Percentiles rank a stretch among this genome's conserved stretches.
Conservation (phyloP, 2,888 invertebrate genomes). For the Zygaena filipendulae region DNA sequence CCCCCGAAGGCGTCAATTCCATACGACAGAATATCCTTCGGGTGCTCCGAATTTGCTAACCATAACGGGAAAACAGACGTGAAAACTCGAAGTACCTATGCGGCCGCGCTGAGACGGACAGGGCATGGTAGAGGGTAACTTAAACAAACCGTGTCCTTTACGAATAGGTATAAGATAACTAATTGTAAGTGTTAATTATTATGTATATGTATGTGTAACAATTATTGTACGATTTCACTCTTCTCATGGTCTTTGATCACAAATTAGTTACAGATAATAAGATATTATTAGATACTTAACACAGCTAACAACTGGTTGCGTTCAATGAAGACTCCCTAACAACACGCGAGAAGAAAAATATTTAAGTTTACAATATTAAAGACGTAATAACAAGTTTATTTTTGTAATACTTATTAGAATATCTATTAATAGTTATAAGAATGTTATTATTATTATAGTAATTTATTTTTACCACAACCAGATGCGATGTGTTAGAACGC, state of each 20-base stretch:
- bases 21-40: no score
- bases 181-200: constrained; percentile 23
- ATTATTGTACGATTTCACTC: constrained; percentile 64
- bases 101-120: no score
- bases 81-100: no score
- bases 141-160: constrained; percentile 18
- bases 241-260: constrained; percentile 52
- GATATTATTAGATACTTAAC: constrained; percentile 25
- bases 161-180: constrained; percentile 21
- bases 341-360: no score
- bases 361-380: no score
- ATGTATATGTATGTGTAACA: constrained; percentile 45
- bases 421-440: constrained; percentile 17
- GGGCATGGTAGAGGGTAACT: constrained; percentile 22
- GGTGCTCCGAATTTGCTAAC: no score
- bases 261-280: constrained; percentile 22
- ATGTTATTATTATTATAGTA: constrained; percentile 15
- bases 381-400: constrained; percentile 30
- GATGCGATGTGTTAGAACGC: constrained; percentile 36
- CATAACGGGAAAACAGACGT: no score
- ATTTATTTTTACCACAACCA: constrained; percentile 40
- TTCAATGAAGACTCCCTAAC: no score
- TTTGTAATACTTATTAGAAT: no score
- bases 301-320: constrained; percentile 28
- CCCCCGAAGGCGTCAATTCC: no score